These are phyloP conservation scores for Drosophila varians DNA, from an alignment of 1,140 invertebrate species.

Conservation along the genomic window DNA sequence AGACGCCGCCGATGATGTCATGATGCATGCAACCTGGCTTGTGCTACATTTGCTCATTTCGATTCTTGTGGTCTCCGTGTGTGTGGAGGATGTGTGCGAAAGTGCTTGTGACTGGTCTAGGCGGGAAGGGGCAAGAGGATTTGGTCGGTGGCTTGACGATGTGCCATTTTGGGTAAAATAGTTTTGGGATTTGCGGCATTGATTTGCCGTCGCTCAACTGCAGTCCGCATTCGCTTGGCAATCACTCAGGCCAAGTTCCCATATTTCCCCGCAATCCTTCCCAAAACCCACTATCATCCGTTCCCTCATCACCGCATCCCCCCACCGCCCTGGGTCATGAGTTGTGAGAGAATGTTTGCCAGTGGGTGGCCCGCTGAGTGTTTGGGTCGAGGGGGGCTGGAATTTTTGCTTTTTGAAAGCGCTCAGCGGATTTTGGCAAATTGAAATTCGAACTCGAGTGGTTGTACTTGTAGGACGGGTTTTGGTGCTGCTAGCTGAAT, in stretches of 20 bases:
- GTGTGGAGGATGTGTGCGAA: background rate
- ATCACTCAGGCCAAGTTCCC: constrained; percentile 59
- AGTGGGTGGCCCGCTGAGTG: background rate
- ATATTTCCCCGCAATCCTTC: background rate
- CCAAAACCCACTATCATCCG: background rate
- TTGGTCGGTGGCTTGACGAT: constrained; percentile 8
- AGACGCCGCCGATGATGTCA: constrained; percentile 34
- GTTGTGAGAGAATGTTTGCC: constrained; percentile 8
- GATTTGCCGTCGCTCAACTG: constrained; percentile 72
- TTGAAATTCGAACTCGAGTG: constrained; percentile 53
- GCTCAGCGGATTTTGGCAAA: constrained; percentile 59
- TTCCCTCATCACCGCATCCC: background rate
- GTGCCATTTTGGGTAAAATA: constrained; percentile 67
- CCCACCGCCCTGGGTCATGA: background rate
- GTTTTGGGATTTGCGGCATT: constrained; percentile 79
- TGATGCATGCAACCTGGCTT: constrained; percentile 31
- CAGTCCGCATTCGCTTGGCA: constrained; percentile 51
- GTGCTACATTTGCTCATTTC: constrained; percentile 71
- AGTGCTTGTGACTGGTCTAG: background rate
- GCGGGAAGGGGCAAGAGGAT: background rate
- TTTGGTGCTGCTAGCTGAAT: constrained; percentile 18
- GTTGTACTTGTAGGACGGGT: constrained; percentile 24
- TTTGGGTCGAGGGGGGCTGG: background rate
- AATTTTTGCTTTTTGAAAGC: constrained; percentile 43
- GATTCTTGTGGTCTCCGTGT: constrained; percentile 55